Evolutionary conservation across 2,888 invertebrate species (phyloP).

Genomic region (Pyrocoelia pectoralis): DNA sequence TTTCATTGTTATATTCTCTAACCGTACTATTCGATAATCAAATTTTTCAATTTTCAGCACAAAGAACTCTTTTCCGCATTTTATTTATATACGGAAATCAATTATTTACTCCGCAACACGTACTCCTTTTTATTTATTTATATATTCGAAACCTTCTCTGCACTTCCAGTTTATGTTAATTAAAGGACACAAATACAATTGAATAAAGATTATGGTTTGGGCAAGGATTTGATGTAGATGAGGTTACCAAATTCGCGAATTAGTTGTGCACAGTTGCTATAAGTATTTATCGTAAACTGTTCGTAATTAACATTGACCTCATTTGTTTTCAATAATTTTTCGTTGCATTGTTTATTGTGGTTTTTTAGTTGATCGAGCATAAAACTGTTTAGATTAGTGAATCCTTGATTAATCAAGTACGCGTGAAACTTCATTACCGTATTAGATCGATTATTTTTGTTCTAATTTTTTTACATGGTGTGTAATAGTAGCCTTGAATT

Average conservation of each 20-base stretch:
- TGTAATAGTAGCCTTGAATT: too few relatives aligned
- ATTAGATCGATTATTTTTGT: too few relatives aligned
- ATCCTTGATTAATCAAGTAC: background rate
- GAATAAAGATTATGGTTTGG: background rate
- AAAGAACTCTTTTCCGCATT: too few relatives aligned
- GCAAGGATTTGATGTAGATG: background rate
- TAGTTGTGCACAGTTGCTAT: background rate
- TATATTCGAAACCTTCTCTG: background rate
- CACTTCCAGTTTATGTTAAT: constrained; percentile 8
- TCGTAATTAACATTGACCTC: background rate
- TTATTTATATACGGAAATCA: background rate
- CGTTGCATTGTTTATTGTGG: background rate
- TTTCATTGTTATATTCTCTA: too few relatives aligned
- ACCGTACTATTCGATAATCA: too few relatives aligned
- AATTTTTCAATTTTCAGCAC: too few relatives aligned
- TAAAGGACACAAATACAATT: background rate
- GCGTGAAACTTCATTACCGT: background rate
- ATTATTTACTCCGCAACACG: background rate
- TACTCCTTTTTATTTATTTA: background rate
- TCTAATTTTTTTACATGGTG: too few relatives aligned
- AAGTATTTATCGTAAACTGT: too few relatives aligned
- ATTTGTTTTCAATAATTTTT: background rate
- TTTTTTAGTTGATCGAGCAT: background rate
- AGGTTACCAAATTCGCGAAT: background rate
- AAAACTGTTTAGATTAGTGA: background rate